Evolutionary conservation across 2,888 invertebrate species (phyloP).

Genomic region (Lottia scabra): DNA sequence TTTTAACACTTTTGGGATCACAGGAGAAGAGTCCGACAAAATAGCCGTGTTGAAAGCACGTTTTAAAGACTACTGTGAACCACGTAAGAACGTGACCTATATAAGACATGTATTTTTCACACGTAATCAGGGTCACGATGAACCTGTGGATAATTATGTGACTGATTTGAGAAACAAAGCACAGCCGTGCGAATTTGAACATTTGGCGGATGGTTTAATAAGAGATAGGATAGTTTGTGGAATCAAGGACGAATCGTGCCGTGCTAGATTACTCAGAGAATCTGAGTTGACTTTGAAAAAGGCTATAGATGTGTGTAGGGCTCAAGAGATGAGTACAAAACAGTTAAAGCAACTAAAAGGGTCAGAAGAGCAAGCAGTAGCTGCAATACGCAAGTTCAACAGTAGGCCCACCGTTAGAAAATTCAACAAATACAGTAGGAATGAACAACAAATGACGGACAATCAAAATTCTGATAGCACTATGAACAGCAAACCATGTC

Average conservation of each 20-base stretch:
- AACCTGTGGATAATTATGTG: constrained; percentile 13
- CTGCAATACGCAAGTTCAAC: not conserved
- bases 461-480: not conserved
- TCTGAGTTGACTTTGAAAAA: constrained; percentile 9
- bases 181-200: constrained; percentile 12
- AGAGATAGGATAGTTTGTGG: constrained; percentile 20
- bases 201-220: constrained; percentile 9
- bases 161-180: constrained; percentile 1
- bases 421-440: not conserved
- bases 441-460: not conserved
- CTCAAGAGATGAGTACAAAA: constrained; percentile 6
- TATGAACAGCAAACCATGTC: not conserved
- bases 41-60: not conserved
- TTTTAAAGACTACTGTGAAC: not conserved
- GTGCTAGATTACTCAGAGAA: constrained; percentile 6
- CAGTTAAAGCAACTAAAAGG: not conserved
- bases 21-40: not conserved
- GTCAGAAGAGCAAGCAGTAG: too few relatives aligned
- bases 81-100: constrained; percentile 11
- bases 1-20: not conserved
- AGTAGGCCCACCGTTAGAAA: too few relatives aligned
- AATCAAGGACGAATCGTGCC: not conserved
- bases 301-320: constrained; percentile 12
- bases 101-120: constrained; percentile 12
- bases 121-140: constrained; percentile 6